Base-by-base conservation (phyloP, 2,888 invertebrate genomes). In the Melanostoma scalare region DNA sequence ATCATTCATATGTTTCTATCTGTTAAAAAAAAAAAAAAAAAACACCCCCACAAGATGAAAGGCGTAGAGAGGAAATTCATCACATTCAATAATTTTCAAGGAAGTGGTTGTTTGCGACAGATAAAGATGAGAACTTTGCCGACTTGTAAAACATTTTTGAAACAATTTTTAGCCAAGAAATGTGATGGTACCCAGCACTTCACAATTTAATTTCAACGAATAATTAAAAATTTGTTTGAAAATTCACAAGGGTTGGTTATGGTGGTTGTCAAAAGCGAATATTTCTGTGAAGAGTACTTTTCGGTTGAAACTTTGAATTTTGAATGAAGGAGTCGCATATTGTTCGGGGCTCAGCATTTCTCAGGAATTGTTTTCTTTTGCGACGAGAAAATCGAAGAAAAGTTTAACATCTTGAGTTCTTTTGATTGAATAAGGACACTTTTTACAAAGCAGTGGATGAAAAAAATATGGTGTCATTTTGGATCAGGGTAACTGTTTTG, bases 21-120 rank as follows among this genome's bases (percentile, higher is more conserved):
- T 30, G 33, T n/a, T n/a, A n/a, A n/a, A n/a, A n/a, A 3, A 44
- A 44, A 31, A 8, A 31, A 5, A 6, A 8, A 6, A 63, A 20
- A 20, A 0, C 0, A 0, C 20, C 20, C 20, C 8, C 2, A 63
- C n/a, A 48, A 9, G 35, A 44, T 30, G 38, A 5, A 61, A 46
- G 10, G 55, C 33, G 8, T 31, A 10, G 30, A 20, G 52, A 9
- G 35, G 61, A 61, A 50, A 36, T 61, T 73, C 53, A 50, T 61
- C 67, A 73, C 73, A 61, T 50, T 68, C 55, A 56, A 68, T 61
- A 72, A 67, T 81, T 65, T 46, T 33, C 61, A 79, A 68, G 48
- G 68, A 44, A 36, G 38, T 68, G 53, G 31, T 74, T 79, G 75
- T 36, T 71, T 60, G 58, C 44, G 71, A 76, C 72, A 76, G 67